phyloP scores from a whole-genome alignment of 2,888 invertebrate species.

The Pristionchus maxplancki region DNA sequence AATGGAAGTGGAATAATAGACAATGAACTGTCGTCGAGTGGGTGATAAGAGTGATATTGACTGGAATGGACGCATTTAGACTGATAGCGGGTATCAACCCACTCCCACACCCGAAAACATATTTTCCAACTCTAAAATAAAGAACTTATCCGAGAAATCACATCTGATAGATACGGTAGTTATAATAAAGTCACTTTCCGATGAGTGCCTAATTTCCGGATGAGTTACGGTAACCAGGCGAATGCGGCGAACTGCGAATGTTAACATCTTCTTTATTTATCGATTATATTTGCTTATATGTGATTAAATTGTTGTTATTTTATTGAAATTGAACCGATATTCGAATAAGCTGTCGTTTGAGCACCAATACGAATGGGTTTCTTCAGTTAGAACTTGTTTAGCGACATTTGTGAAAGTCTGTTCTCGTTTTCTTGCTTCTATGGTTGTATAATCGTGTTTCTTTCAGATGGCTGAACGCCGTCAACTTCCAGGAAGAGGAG shows the following conservation, averaged over 20 bases:
- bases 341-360: not conserved
- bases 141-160: not conserved
- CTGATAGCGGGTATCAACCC: slow-evolving; percentile 21
- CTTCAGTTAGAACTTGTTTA: not conserved
- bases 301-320: not conserved
- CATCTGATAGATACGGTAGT: not conserved
- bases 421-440: not conserved
- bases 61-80: not conserved
- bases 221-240: not conserved
- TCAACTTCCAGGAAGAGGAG: not conserved
- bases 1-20: not conserved
- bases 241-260: slow-evolving; percentile 3
- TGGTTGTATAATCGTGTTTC: not conserved
- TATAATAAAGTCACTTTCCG: not conserved
- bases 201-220: not conserved
- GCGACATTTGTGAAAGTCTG: not conserved
- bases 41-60: slow-evolving; percentile 19
- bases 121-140: slow-evolving; percentile 3
- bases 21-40: not conserved
- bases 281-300: not conserved
- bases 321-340: not conserved
- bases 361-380: not conserved
- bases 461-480: slow-evolving; percentile 27
- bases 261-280: not conserved
- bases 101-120: not conserved